Evolutionary conservation across 2,113 vertebrate genomes (phyloP), one percentile per base, ranked within the genome.

Genomic region (Paradoxurus hermaphroditus): DNA sequence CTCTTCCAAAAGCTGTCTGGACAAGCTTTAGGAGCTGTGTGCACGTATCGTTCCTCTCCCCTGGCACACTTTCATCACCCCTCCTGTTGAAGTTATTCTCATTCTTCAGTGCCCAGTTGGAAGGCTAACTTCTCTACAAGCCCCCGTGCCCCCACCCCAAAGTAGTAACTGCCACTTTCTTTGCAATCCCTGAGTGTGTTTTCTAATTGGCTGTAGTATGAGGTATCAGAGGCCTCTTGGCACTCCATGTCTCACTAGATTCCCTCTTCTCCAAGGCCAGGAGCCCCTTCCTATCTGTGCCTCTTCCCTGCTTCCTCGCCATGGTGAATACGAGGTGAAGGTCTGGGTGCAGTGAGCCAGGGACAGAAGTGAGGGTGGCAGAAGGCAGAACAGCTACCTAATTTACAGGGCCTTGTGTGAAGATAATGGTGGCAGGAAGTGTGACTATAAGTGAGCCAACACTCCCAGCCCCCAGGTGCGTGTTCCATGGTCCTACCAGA

Each of bases 401-500:
- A 41, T 11, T 7, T 81, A 65, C 51, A 39, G 62, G 25, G 39
- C 51, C 3, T 12, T 6, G 2, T 7, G 70, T 21, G 82, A 81
- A 82, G 10, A 19, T 65, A 44, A 62, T 56, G 44, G 56, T 2
- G 3, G 56, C 51, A 75, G n/a, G 34, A 56, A 34, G 46, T 8
- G 4, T 23, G 46, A 29, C 15, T 21, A 1, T 2, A 4, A 67
- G 27, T 41, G 46, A 59, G 34, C 34, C 19, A 19, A 86, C 0
- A 8, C 39, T 56, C 4, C 0, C 6, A 34, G 21, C 0, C 56
- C 77, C 36, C 11, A 39, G 27, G 46, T 0, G 0, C 7, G 1
- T 8, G 89, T 12, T 62, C 62, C 41, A 41, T 4, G 5, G 41
- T 70, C 29, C 68, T n/a, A 27, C 5, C 46, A 16, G 49, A 51